A percentile compares a stretch with the other conserved stretches of the same genome.
phyloP scores from a whole-genome alignment of 1,140 invertebrate species.

The Argopecten irradians region DNA sequence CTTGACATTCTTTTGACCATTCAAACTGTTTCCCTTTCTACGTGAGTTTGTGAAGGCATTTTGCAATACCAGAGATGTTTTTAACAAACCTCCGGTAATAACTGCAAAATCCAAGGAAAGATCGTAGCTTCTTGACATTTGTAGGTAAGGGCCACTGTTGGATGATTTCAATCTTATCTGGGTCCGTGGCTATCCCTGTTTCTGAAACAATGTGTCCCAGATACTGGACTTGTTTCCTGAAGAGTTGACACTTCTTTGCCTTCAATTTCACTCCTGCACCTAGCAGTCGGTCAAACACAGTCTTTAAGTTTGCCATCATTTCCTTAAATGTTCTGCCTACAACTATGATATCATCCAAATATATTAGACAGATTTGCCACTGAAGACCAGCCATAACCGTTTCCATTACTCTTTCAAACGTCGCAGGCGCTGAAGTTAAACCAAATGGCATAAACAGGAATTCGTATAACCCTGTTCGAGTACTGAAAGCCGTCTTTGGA shows the following conservation, averaged over 20 bases:
- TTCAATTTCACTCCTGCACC: constrained; percentile 13
- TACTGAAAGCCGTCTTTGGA: constrained; percentile 37
- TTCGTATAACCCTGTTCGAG: not conserved
- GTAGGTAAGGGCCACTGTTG: not conserved
- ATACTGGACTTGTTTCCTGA: constrained; percentile 24
- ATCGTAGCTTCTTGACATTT: not conserved
- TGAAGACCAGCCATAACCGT: not conserved
- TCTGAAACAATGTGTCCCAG: constrained; percentile 12
- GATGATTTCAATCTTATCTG: not conserved
- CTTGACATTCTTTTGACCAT: constrained; percentile 61
- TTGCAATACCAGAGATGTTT: constrained; percentile 20
- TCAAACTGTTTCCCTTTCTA: constrained; percentile 70
- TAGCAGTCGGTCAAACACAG: not conserved
- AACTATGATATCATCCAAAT: constrained; percentile 26
- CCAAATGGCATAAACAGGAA: not conserved
- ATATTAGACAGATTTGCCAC: constrained; percentile 10
- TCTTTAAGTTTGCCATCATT: not conserved
- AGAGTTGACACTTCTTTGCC: constrained; percentile 23
- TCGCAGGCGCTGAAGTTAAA: not conserved
- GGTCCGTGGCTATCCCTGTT: not conserved
- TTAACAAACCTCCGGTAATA: constrained; percentile 32
- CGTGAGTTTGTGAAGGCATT: constrained; percentile 72
- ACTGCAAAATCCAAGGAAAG: constrained; percentile 13
- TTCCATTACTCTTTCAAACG: not conserved
- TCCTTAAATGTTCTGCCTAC: not conserved